Evolutionary conservation across 1,140 invertebrate species (phyloP).

Genomic region (Episyrphus balteatus): DNA sequence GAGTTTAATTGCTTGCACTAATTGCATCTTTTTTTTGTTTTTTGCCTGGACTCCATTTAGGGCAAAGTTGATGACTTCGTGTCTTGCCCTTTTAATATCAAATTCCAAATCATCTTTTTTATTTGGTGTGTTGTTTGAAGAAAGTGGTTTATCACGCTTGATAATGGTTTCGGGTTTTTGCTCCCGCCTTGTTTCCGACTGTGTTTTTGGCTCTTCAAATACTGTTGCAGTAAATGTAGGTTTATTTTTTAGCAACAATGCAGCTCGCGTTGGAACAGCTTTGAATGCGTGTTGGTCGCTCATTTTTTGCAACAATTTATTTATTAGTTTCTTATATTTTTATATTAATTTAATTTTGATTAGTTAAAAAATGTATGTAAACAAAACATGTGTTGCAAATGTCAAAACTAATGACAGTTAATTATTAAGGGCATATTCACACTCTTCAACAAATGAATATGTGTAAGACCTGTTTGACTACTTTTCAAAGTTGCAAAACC

Average conservation of each 20-base stretch:
- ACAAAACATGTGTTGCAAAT: no score
- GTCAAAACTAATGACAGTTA: no score
- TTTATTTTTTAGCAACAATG: constrained; percentile 13
- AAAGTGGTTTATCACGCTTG: neutral
- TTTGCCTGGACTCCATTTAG: constrained; percentile 46
- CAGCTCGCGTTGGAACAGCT: constrained; percentile 25
- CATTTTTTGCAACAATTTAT: no score
- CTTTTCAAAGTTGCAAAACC: no score
- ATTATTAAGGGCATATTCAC: no score
- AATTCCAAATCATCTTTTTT: constrained; percentile 23
- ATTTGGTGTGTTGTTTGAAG: constrained; percentile 7
- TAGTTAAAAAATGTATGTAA: no score
- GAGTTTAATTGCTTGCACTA: constrained; percentile 47
- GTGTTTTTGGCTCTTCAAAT: constrained; percentile 34
- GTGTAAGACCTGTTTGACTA: no score
- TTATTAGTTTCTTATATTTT: no score
- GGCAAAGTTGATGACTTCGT: constrained; percentile 55
- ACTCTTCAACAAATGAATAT: no score
- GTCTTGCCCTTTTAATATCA: constrained; percentile 46
- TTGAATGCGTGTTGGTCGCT: constrained; percentile 15
- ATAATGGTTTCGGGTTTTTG: neutral
- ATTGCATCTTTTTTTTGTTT: constrained; percentile 46
- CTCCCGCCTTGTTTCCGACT: neutral
- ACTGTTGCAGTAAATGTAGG: constrained; percentile 28
- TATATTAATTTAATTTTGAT: no score